A percentile compares a stretch with the other conserved stretches of the same genome.
These are phyloP conservation scores for Rhizomys pruinosus DNA, from an alignment of 2,113 vertebrate species.

Conservation along the genomic window DNA sequence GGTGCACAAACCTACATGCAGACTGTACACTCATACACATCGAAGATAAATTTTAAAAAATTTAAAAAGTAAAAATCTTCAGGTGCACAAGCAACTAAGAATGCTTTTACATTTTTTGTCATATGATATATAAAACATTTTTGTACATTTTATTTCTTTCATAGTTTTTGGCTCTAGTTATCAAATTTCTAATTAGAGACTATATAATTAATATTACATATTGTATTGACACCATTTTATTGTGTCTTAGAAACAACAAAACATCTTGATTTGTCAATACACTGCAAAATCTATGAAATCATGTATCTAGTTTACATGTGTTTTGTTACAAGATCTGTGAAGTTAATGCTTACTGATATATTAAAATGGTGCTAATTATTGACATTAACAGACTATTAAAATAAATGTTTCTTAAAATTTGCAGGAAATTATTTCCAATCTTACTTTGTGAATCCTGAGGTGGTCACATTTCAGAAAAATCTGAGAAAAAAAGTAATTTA, in stretches of 20 bases:
- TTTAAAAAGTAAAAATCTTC: background rate
- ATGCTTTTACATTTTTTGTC: no score
- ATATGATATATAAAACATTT: no score
- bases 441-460: background rate
- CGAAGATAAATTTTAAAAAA: background rate
- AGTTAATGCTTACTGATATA: no score
- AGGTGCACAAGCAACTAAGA: background rate
- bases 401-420: background rate
- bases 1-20: no score
- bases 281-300: background rate
- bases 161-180: no score
- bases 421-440: background rate
- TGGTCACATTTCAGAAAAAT: background rate
- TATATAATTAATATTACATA: background rate
- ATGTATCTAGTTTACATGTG: background rate
- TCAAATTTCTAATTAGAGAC: background rate
- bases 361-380: background rate
- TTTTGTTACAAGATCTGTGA: no score
- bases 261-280: background rate
- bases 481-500: background rate
- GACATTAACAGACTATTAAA: slow-evolving; percentile 8
- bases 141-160: no score
- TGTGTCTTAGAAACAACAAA: background rate
- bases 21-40: no score
- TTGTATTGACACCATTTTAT: background rate